Evolutionary conservation across 2,888 invertebrate species (phyloP).

Genomic region (Rutpela maculata): DNA sequence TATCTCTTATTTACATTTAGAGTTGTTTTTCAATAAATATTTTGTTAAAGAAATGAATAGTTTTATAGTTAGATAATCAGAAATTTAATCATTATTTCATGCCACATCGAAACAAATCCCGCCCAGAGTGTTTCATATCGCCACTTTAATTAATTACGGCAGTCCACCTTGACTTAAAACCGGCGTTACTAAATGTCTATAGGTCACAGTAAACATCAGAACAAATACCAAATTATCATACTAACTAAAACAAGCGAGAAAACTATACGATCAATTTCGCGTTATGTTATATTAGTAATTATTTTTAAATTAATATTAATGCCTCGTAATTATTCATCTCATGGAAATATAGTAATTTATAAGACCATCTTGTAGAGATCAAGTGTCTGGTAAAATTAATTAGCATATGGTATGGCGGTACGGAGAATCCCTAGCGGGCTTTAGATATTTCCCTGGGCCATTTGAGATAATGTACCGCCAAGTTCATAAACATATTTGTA

Average conservation of each 20-base stretch:
- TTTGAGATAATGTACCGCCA: too few relatives aligned
- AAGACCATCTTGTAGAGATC: background rate
- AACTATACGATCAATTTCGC: background rate
- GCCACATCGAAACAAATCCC: background rate
- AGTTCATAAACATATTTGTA: too few relatives aligned
- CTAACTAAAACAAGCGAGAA: background rate
- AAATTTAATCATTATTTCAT: background rate
- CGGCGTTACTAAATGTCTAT: background rate
- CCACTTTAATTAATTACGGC: slow-evolving; percentile 25
- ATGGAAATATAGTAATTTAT: background rate
- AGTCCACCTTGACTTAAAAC: slow-evolving; percentile 38
- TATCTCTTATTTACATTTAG: background rate
- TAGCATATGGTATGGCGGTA: background rate
- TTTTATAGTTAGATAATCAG: background rate
- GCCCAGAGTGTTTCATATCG: background rate
- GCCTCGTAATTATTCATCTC: background rate
- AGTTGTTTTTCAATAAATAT: background rate
- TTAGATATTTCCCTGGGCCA: too few relatives aligned
- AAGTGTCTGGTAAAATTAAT: background rate
- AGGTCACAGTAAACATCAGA: slow-evolving; percentile 8
- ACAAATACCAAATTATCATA: slow-evolving; percentile 1
- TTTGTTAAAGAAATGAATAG: background rate
- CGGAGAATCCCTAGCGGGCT: too few relatives aligned
- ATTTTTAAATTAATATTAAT: background rate
- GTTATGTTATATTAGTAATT: background rate